These are phyloP conservation scores for Nasonia oneida DNA, from an alignment of 2,888 invertebrate genomes.

Conservation along the genomic window DNA sequence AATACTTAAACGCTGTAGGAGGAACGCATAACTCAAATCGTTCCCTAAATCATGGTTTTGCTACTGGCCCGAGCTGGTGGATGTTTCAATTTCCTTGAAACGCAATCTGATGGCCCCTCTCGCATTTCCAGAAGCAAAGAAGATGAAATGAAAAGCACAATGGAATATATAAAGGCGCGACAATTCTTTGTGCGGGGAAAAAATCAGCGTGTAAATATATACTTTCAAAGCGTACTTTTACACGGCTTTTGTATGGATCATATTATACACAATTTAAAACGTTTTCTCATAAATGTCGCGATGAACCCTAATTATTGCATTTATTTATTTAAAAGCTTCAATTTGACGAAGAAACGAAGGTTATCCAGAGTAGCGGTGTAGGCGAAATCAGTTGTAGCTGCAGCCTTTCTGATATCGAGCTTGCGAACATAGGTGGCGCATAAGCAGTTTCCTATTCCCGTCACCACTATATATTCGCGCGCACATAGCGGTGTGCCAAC, in stretches of 20 bases:
- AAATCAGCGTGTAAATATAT: conserved; percentile 8
- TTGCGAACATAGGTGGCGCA: too few relatives aligned
- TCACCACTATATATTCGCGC: neutral
- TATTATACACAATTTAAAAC: neutral
- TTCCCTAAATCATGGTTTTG: conserved; percentile 77
- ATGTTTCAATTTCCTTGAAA: conserved; percentile 90
- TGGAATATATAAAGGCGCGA: conserved; percentile 60
- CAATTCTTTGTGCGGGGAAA: conserved; percentile 26
- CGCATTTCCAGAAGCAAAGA: conserved; percentile 65
- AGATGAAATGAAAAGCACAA: conserved; percentile 63
- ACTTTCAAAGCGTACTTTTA: conserved; percentile 20
- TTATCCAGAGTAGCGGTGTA: too few relatives aligned
- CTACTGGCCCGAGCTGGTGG: conserved; percentile 74
- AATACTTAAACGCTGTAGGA: conserved; percentile 73
- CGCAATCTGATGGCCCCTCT: conserved; percentile 83
- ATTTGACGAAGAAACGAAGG: too few relatives aligned
- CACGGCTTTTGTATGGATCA: too few relatives aligned
- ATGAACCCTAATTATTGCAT: too few relatives aligned
- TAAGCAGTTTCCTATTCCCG: too few relatives aligned
- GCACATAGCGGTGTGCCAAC: neutral
- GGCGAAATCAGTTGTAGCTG: too few relatives aligned
- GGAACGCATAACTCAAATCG: conserved; percentile 76
- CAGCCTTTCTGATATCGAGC: too few relatives aligned
- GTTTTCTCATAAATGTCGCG: neutral
- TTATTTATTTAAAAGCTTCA: too few relatives aligned